Evolutionary conservation across 64 coral and sea anemone species (phyloP).

Genomic region (Pocillopora damicornis): DNA sequence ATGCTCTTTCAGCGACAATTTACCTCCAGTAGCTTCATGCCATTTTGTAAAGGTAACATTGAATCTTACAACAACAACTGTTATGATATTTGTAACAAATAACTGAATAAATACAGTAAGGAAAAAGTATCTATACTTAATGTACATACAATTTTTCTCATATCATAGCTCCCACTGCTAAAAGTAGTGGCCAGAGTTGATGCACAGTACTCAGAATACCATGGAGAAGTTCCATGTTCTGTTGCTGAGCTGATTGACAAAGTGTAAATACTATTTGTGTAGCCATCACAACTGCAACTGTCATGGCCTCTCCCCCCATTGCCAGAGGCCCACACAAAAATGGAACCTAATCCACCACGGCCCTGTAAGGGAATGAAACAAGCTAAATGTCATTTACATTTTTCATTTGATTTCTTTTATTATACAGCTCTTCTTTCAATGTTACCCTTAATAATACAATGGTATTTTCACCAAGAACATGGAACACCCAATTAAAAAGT

Average conservation of each 20-base stretch:
- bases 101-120: no score
- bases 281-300: conserved; percentile 96
- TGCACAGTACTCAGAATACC: conserved; percentile 96
- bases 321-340: conserved; percentile 95
- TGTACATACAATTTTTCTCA: conserved; percentile 89
- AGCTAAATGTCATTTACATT: background rate
- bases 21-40: background rate
- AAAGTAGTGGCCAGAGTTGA: conserved; percentile 94
- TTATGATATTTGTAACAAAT: no score
- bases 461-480: no score
- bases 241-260: conserved; percentile 95
- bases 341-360: conserved; percentile 84
- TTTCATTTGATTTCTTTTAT: background rate
- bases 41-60: no score
- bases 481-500: no score
- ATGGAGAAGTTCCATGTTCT: conserved; percentile 87
- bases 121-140: no score
- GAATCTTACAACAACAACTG: no score
- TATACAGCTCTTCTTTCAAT: no score
- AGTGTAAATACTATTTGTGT: conserved; percentile 98
- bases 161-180: conserved; percentile 71
- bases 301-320: conserved; percentile 84
- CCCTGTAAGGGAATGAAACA: conserved; percentile 49
- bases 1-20: no score
- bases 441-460: no score